phyloP scores from a whole-genome alignment of 2,888 invertebrate species.

The Acanthosepion esculentum region DNA sequence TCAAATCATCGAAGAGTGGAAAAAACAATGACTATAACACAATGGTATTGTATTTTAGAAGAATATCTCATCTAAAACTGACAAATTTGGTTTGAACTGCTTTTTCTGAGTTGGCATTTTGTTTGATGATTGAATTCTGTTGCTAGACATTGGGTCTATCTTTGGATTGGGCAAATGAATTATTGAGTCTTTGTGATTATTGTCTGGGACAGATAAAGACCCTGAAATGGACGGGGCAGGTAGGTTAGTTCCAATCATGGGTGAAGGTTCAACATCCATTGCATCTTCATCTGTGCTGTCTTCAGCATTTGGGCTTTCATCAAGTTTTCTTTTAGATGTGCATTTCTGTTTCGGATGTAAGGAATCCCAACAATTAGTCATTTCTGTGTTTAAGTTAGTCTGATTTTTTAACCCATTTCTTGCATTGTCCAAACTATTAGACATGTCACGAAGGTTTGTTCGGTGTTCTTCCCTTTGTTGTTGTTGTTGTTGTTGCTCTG shows the following conservation, averaged over 20 bases:
- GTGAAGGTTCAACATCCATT: background rate
- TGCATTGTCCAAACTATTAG: background rate
- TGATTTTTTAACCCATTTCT: background rate
- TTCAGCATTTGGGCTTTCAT: background rate
- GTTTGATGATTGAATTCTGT: background rate
- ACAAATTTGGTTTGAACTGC: background rate
- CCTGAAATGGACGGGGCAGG: background rate
- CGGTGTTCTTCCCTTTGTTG: background rate
- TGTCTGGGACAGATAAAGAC: background rate
- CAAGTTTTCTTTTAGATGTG: background rate
- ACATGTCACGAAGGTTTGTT: background rate
- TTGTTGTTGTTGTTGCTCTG: background rate
- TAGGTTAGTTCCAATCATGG: background rate
- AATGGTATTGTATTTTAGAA: background rate
- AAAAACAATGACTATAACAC: too few relatives aligned
- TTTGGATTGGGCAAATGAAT: background rate
- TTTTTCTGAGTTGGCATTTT: background rate
- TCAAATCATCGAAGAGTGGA: too few relatives aligned
- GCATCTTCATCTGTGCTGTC: background rate
- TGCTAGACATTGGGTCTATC: background rate
- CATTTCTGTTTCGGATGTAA: background rate
- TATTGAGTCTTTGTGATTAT: background rate
- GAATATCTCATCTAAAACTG: background rate
- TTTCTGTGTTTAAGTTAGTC: background rate
- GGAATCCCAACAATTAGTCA: background rate